Evolutionary conservation across 2,888 invertebrate species (phyloP), one percentile per base, ranked within the genome.

Genomic region (Cephus sareptanus): DNA sequence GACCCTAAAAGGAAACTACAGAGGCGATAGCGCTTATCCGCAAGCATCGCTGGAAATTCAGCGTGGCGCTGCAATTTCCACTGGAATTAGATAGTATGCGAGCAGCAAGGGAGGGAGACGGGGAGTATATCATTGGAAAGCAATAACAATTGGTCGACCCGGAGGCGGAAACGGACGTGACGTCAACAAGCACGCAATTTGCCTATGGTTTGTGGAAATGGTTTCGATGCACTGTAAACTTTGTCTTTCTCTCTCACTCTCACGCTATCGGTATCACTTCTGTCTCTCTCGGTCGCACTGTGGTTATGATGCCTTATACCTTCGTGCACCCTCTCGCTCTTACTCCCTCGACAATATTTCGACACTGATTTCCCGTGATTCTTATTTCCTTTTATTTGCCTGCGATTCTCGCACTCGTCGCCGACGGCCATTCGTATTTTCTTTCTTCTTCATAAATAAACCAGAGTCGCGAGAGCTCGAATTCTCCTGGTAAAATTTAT

Each of bases 161-260:
- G 83, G 83, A 84, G 82, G 81, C 85, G 88, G 87, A 86, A 88
- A 81, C 88, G 87, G 86, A 89, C 87, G 84, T 84, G 85, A 86
- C 86, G 85, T 86, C 89, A 86, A 87, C 87, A 86, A 85, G 85
- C 85, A 86, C 81, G 85, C 89, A 87, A 89, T 88, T 89, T 89
- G 84, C 85, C 81, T 82, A 80, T 15, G 80, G 84, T 83, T 85
- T 83, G 81, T 81, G 84, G 79, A 84, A 87, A 80, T 85, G 86
- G 83, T 83, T 6, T 85, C 82, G 80, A 76, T 83, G 79, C 78
- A 69, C 35, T 77, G 74, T 75, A 31, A 69, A 74, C n/a, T 78
- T 73, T 76, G 34, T 75, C 13, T 74, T 69, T 79, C 74, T 80
- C 81, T 79, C 75, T 73, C 31, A 30, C 76, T n/a, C 77, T n/a